Evolutionary conservation across 2,113 vertebrate genomes (phyloP).

Genomic region (Perca fluviatilis): DNA sequence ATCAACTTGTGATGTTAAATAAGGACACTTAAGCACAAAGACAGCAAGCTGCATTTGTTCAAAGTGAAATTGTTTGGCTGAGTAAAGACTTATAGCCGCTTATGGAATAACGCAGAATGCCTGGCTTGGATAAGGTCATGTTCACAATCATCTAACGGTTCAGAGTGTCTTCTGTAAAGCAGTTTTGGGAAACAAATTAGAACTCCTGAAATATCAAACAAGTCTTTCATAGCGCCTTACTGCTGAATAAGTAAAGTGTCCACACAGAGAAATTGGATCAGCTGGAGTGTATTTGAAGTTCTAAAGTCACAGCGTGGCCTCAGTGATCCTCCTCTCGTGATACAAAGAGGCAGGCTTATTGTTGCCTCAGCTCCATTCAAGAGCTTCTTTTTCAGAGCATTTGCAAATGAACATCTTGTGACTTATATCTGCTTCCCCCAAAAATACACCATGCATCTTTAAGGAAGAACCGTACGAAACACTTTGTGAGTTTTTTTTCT

Average conservation of each 20-base stretch:
- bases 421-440: slow-evolving; percentile 20
- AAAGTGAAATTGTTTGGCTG: not conserved
- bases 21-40: not conserved
- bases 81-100: not conserved
- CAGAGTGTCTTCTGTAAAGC: slow-evolving; percentile 40
- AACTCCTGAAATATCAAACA: slow-evolving; percentile 58
- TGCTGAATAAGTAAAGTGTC: slow-evolving; percentile 46
- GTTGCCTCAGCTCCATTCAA: slow-evolving; percentile 30
- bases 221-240: slow-evolving; percentile 47
- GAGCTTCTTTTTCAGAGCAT: not conserved
- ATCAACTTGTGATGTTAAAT: not conserved
- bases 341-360: slow-evolving; percentile 47
- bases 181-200: slow-evolving; percentile 53
- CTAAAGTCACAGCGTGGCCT: slow-evolving; percentile 31
- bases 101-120: slow-evolving; percentile 1
- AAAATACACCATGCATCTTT: slow-evolving; percentile 51
- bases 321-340: slow-evolving; percentile 8
- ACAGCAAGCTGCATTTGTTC: not conserved
- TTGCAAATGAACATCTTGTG: slow-evolving; percentile 43
- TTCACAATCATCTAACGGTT: not conserved
- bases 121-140: slow-evolving; percentile 19
- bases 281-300: slow-evolving; percentile 54
- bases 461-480: not conserved
- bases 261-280: slow-evolving; percentile 44
- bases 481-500: slow-evolving; percentile 3